Base-by-base conservation (phyloP, 2,888 invertebrate species). In the Leuctra nigra region DNA sequence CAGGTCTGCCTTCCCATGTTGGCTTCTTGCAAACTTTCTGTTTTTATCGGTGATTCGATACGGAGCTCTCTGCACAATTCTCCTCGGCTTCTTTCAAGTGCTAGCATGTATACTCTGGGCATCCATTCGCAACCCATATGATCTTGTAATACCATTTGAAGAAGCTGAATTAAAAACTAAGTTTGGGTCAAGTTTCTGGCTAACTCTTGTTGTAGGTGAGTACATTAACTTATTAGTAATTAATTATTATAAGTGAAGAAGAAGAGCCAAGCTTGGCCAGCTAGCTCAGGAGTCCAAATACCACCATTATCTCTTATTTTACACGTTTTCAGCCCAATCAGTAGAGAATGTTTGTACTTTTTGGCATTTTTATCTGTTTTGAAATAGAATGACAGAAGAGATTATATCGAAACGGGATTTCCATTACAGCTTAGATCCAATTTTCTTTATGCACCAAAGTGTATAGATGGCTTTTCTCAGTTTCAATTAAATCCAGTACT, bases 1-100 rank as follows among this genome's bases (percentile, higher is more conserved):
- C 61, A 77, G 77, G 76, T 65, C 74, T 39, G 77, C 80, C 1
- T 77, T 81, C 59, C 74, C 77, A 2, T 69, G 75, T 41, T 82
- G 81, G 80, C 59, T 81, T 11, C 63, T 81, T 36, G 68, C 78
- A 1, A 74, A 77, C 61, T 72, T 81, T 54, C 67, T 80, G 46
- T 75, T 77, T 63, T 72, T 73, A 62, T 74, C 76, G 56, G 74
- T 78, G 29, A 71, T 79, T 14, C 69, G 73, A 4, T 77, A 78
- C 59, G 79, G 77, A 1, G 77, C 76, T 2, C 73, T 74, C 61
- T 75, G 74, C 60, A 66, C 77, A 33, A 70, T 70, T 3, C 55
- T 77, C 13, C 75, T 76, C 4, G 81, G 81, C 1, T 56, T 68
- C 25, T 67, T 76, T 13, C 75, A 81, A 65, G 56, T 80, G n/a